Base-by-base conservation (phyloP, 2,888 invertebrate genomes). In the Agonopterix alstromeriana region DNA sequence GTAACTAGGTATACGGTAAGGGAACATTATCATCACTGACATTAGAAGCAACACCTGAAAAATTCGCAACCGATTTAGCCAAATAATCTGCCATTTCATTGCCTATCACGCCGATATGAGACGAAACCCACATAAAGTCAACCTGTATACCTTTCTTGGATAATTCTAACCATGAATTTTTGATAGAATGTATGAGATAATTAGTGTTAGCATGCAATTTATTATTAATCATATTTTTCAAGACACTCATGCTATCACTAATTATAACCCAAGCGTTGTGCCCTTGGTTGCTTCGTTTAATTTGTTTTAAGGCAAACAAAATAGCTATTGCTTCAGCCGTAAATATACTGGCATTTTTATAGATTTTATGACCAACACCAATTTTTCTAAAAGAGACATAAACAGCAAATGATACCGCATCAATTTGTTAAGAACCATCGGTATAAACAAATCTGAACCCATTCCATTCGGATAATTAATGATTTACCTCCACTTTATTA, bases 201-300 rank as follows among this genome's bases (percentile, higher is more conserved):
- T 46, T 46, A n/a, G 40, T 46, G 17, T 46, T 46, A 27, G 41
- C 17, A 27, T 46, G 10, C 5, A 46, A 40, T 27, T 27, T 46
- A 10, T 46, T 41, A 41, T 46, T 46, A 8, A 36, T 41, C 10
- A 41, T n/a, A 40, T 12, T 27, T 41, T 41, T 27, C 2, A 46
- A 12, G 10, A 46, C 46, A 41, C 46, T 46, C 41, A 46, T 46
- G 17, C 46, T 46, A 40, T 46, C 46, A 46, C 38, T 38, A 41
- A 41, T 14, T 46, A 46, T 41, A 11, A 41, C 10, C 46, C 46
- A 46, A n/a, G 12, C 27, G 40, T n/a, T 12, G n/a, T 17, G 10
- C 8, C 8, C 17, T 10, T 12, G 27, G n/a, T n/a, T 17, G 8
- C 14, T 11, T 5, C 3, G 7, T n/a, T 17, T 8, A 10, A 46